Evolutionary conservation across 2,113 vertebrate species (phyloP), one percentile per base, ranked within the genome.

Genomic region (Aythya baeri): DNA sequence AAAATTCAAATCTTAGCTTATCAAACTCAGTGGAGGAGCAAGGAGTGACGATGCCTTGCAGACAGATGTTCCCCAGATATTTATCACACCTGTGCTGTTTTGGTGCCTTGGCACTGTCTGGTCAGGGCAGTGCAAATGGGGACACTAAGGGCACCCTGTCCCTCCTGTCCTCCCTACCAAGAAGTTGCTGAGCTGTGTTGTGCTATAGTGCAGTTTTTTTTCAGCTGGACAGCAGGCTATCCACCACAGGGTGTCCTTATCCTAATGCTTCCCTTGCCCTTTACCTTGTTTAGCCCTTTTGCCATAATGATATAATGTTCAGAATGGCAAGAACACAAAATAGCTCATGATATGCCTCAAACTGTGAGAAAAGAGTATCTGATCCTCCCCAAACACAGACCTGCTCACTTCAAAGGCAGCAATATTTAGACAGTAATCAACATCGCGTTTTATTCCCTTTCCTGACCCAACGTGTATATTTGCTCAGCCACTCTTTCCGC

Each of bases 241-340:
- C 10, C 62, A 70, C 85, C 46, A 22, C 0, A 32, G 83, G 55
- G 38, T 3, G 14, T 73, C 81, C 7, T 13, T 43, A 57, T 38
- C 75, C 74, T 83, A 50, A 4, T 0, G 6, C 89, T 80, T 82
- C 84, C 90, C 93, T 75, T 96, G 95, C 67, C 88, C 91, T 97
- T 93, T 76, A 87, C 94, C 96, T 94, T 82, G 36, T 62, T 93
- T 95, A 88, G 89, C 94, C 91, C 89, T 83, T 62, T 81, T 65
- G 63, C 82, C 22, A 17, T 62, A n/a, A n/a, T 9, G 86, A 88
- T 84, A 73, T 75, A 43, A 13, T 3, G 59, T n/a, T 50, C 91
- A 26, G 68, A 38, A 12, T 0, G 59, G 54, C 80, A 91, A 92
- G 92, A 94, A 96, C 88, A 95, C 82, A 84, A 96, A 96, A 95